Percentiles rank a stretch among this genome's conserved stretches.
phyloP scores from a whole-genome alignment of 2,888 invertebrate genomes.

The Drosophila infuscata region DNA sequence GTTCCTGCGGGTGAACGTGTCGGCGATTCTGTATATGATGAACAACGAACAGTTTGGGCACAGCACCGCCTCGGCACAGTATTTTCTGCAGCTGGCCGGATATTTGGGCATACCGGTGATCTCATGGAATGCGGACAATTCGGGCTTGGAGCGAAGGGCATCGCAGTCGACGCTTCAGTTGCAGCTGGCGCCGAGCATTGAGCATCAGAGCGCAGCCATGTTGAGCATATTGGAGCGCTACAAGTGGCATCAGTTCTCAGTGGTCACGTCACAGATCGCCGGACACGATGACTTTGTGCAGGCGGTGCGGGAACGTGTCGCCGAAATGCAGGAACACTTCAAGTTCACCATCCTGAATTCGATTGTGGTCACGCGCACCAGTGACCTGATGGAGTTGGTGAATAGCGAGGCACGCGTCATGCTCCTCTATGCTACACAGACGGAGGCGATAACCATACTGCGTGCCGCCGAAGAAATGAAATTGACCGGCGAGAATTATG shows the following conservation, averaged over 20 bases:
- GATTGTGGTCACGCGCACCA: constrained; percentile 91
- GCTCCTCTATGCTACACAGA: constrained; percentile 95
- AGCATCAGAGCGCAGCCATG: constrained; percentile 98
- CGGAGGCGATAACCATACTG: constrained; percentile 94
- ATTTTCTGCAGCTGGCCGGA: constrained; percentile 96
- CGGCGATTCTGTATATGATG: constrained; percentile 97
- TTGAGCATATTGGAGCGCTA: constrained; percentile 96
- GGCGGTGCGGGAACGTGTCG: constrained; percentile 94
- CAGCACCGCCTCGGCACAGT: constrained; percentile 96
- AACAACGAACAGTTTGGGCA: constrained; percentile 97
- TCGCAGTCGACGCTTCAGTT: constrained; percentile 95
- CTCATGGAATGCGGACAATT: constrained; percentile 99
- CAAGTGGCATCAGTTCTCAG: constrained; percentile 98
- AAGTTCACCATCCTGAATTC: constrained; percentile 95
- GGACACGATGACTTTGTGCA: constrained; percentile 98
- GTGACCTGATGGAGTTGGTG: constrained; percentile 92
- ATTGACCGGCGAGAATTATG: constrained; percentile 91
- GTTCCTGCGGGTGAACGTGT: constrained; percentile 94
- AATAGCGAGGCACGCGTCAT: constrained; percentile 96
- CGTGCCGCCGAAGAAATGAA: constrained; percentile 85
- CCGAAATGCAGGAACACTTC: constrained; percentile 91
- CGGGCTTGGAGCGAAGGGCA: constrained; percentile 92
- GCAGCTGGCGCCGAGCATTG: constrained; percentile 97
- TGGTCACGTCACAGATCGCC: constrained; percentile 96
- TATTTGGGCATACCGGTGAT: constrained; percentile 98